Evolutionary conservation across 1,140 invertebrate species (phyloP), one percentile per base, ranked within the genome.

Genomic region (Mya arenaria): DNA sequence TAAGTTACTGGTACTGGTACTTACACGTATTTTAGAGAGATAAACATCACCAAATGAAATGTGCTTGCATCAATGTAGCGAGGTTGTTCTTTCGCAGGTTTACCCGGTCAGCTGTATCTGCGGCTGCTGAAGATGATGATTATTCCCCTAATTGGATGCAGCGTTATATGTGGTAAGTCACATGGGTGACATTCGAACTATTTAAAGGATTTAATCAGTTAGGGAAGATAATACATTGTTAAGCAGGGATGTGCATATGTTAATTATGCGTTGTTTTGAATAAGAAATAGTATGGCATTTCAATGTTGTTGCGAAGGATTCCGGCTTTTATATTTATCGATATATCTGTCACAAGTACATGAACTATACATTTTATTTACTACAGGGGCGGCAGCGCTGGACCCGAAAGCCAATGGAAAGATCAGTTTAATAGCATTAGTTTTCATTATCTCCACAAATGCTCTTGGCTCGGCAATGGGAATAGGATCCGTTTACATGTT

Each of bases 401-500:
- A 88, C 36, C 85, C 85, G 4, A 87, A 84, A 34, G 79, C 84
- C 3, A 88, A 88, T 74, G 87, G 87, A 5, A 85, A 82, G 41
- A 86, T 88, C 28, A 85, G 85, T 28, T 19, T 75, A 4, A 66
- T 88, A 3, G 77, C 85, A n/a, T 62, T 88, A 6, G 44, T 81
- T 15, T 88, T 87, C 69, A 84, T 86, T 58, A 73, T 86, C 41
- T 58, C 39, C 23, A 88, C 87, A 4, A 88, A 88, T 62, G 58
- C 78, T 62, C 74, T 86, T 10, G 83, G 83, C 25, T 81, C 81
- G 55, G 58, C 71, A 37, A n/a, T 88, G 5, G 92, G 97, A 41
- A 97, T 98, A 85, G 95, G 97, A 82, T 93, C 98, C 5, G 97
- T 97, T 23, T 94, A 96, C 23, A 95, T 95, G 15, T 97, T 99